phyloP scores from a whole-genome alignment of 2,888 invertebrate genomes.

The Trichopoda pennipes region DNA sequence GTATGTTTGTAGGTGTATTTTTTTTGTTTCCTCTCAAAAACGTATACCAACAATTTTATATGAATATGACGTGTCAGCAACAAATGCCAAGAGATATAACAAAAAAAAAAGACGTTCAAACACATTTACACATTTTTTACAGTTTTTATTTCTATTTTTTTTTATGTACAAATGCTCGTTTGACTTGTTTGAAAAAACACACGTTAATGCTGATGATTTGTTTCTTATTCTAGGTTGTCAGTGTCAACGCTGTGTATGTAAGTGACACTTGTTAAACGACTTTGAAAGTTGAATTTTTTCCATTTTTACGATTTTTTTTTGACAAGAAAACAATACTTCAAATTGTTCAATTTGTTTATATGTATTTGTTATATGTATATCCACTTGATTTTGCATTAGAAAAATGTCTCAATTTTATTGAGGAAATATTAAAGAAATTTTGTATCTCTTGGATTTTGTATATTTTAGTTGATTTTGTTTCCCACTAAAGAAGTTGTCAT shows the following conservation, averaged over 20 bases:
- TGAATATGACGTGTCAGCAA: conserved; percentile 31
- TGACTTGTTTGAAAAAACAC: conserved; percentile 3
- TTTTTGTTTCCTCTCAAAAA: conserved; percentile 19
- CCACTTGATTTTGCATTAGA: background rate
- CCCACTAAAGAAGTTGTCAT: conserved; percentile 27
- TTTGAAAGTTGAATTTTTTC: conserved; percentile 39
- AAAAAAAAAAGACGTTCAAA: conserved; percentile 10
- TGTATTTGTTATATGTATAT: background rate
- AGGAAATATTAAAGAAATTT: conserved; percentile 21
- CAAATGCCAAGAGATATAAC: conserved; percentile 17
- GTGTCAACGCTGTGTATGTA: conserved; percentile 29
- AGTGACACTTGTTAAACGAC: conserved; percentile 63
- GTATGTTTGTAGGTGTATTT: background rate
- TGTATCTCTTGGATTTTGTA: background rate
- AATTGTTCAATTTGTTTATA: background rate
- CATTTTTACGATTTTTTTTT: background rate
- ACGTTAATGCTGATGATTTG: conserved; percentile 53
- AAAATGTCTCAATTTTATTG: conserved; percentile 25
- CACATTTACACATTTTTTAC: conserved; percentile 15
- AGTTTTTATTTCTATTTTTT: background rate
- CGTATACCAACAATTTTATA: background rate
- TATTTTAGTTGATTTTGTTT: background rate
- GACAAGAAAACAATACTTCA: background rate
- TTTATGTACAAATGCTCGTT: conserved; percentile 4
- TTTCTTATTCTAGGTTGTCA: conserved; percentile 30